Evolutionary conservation across 2,797 vertebrate species (phyloP).

Genomic region (Anguilla obscura): DNA sequence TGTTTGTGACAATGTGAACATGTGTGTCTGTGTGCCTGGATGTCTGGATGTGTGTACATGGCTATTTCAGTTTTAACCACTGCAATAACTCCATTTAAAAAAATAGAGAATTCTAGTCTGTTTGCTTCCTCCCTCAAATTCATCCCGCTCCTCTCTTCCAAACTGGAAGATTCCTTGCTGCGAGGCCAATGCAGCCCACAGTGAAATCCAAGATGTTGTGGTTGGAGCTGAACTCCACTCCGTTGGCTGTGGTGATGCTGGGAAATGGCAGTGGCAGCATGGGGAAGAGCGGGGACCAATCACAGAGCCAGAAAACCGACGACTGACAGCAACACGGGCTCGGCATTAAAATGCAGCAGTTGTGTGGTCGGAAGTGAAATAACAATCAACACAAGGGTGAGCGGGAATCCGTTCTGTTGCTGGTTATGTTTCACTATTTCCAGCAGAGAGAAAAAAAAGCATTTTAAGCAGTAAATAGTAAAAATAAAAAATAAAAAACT

Average conservation of each 20-base stretch:
- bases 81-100: not conserved
- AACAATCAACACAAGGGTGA: slow-evolving; percentile 29
- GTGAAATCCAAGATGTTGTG: not conserved
- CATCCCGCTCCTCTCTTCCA: not conserved
- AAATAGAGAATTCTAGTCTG: not conserved
- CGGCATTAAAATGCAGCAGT: not conserved
- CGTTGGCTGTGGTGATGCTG: slow-evolving; percentile 39
- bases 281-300: not conserved
- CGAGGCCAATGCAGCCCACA: not conserved
- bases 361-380: slow-evolving; percentile 65
- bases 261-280: slow-evolving; percentile 55
- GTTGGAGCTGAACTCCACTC: not conserved
- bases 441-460: slow-evolving; percentile 52
- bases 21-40: slow-evolving; percentile 21
- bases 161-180: not conserved
- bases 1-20: slow-evolving; percentile 28
- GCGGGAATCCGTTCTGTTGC: slow-evolving; percentile 49
- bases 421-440: slow-evolving; percentile 61
- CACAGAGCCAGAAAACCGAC: not conserved
- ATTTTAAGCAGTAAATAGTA: slow-evolving; percentile 71
- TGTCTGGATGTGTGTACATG: slow-evolving; percentile 17
- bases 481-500: slow-evolving; percentile 63
- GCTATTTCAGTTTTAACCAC: slow-evolving; percentile 41
- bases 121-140: not conserved
- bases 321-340: not conserved